Evolutionary conservation across 2,797 vertebrate genomes (phyloP).

Genomic region (Coilia nasus): DNA sequence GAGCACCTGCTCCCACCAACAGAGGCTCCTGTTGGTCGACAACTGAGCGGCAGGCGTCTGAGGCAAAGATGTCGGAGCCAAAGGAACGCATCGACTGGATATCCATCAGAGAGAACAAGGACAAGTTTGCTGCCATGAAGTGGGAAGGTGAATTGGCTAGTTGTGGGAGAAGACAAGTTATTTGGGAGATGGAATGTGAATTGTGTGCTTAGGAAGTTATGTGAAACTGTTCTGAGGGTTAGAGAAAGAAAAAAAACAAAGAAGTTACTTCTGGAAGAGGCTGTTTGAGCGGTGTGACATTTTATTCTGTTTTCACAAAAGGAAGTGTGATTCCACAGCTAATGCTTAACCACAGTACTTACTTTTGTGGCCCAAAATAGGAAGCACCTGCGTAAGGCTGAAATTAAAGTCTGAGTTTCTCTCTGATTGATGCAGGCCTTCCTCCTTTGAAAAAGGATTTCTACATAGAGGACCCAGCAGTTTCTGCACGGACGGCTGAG

Average conservation of each 20-base stretch:
- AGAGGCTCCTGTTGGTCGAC: constrained; percentile 64
- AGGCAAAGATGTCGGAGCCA: background rate
- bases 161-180: background rate
- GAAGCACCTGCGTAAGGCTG: background rate
- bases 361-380: background rate
- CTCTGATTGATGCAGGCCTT: constrained; percentile 71
- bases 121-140: constrained; percentile 85
- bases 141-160: constrained; percentile 84
- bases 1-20: background rate
- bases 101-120: constrained; percentile 80
- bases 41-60: constrained; percentile 47
- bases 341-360: background rate
- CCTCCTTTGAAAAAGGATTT: constrained; percentile 88
- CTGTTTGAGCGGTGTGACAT: background rate
- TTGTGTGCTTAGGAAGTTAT: background rate
- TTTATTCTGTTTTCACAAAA: background rate
- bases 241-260: too few species aligned
- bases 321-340: background rate
- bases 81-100: constrained; percentile 82
- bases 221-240: background rate
- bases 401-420: background rate
- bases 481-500: constrained; percentile 77
- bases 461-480: constrained; percentile 81
- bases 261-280: too few species aligned
- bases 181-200: background rate